Conservation (phyloP, 2,888 invertebrate genomes). For the Ecliptopera silaceata region DNA sequence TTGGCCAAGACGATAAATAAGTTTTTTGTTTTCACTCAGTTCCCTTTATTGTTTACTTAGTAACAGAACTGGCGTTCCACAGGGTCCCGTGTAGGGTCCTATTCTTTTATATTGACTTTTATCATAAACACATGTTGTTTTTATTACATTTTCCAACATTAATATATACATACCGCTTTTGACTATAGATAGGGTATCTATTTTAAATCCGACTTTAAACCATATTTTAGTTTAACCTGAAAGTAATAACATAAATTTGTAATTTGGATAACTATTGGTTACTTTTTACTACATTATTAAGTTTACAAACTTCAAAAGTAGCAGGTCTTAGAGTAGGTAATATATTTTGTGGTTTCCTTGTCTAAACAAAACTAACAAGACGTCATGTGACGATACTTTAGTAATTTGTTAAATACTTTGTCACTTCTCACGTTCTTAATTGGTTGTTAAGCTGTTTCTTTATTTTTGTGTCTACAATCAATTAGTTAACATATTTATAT, state of each 20-base stretch:
- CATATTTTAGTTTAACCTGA: too few species aligned
- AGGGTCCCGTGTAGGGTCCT: constrained; percentile 44
- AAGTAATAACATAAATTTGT: too few species aligned
- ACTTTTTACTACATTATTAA: too few species aligned
- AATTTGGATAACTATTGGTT: too few species aligned
- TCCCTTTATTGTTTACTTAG: constrained; percentile 53
- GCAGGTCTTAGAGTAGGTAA: too few species aligned
- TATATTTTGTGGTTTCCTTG: too few species aligned
- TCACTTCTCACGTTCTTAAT: constrained; percentile 25
- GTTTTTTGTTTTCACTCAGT: constrained; percentile 40
- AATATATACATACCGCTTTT: neutral
- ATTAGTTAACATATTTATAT: constrained; percentile 1
- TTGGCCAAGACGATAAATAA: constrained; percentile 50
- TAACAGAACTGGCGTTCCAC: constrained; percentile 37
- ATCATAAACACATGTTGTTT: constrained; percentile 2
- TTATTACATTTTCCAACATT: neutral
- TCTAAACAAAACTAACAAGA: too few species aligned
- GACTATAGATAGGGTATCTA: neutral
- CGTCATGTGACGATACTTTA: neutral
- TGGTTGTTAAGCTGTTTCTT: constrained; percentile 8
- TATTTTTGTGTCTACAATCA: neutral
- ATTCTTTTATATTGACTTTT: constrained; percentile 12
- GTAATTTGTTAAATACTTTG: constrained; percentile 7
- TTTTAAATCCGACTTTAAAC: too few species aligned
- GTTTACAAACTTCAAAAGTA: too few species aligned